Conservation (phyloP, 1,140 invertebrate species). For the Dendroctonus ponderosae region DNA sequence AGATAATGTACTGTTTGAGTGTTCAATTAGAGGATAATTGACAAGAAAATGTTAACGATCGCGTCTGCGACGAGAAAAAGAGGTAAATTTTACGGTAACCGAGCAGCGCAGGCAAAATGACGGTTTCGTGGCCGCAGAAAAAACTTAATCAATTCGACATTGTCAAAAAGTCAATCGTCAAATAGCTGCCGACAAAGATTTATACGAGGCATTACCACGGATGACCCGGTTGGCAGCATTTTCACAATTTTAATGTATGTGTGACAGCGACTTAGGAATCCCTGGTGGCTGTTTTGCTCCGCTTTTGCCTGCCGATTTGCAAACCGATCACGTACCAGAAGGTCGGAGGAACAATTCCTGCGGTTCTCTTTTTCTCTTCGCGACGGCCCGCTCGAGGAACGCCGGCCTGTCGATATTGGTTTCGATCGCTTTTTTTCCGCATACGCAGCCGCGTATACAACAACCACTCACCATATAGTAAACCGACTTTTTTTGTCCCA, state of each 20-base stretch:
- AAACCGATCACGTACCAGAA: slow-evolving; percentile 39
- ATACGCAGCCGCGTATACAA: slow-evolving; percentile 23
- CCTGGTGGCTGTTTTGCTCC: slow-evolving; percentile 33
- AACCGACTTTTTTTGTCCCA: slow-evolving; percentile 3
- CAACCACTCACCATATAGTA: slow-evolving; percentile 12
- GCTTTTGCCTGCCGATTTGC: slow-evolving; percentile 29
- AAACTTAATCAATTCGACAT: slow-evolving; percentile 11
- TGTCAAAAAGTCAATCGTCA: slow-evolving; percentile 31
- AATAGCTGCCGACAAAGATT: slow-evolving; percentile 28
- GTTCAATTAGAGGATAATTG: no score
- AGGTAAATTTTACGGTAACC: no score
- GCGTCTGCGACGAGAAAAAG: no score
- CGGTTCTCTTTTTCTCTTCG: slow-evolving; percentile 28
- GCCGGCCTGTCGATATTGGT: slow-evolving; percentile 24
- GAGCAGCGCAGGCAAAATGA: no score
- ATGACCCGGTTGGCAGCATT: slow-evolving; percentile 32
- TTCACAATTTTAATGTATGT: slow-evolving; percentile 39
- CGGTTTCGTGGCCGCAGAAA: no score
- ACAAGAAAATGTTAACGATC: no score
- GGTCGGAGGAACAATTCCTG: slow-evolving; percentile 39
- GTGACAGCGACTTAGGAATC: slow-evolving; percentile 36
- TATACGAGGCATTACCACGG: slow-evolving; percentile 17
- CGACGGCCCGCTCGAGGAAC: slow-evolving; percentile 18
- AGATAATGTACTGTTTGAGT: no score
- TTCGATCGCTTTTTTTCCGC: slow-evolving; percentile 26